Percentiles rank a stretch among this genome's conserved stretches.
These are phyloP conservation scores for Bacillus rossius DNA, from an alignment of 1,140 invertebrate species.

Conservation along the genomic window DNA sequence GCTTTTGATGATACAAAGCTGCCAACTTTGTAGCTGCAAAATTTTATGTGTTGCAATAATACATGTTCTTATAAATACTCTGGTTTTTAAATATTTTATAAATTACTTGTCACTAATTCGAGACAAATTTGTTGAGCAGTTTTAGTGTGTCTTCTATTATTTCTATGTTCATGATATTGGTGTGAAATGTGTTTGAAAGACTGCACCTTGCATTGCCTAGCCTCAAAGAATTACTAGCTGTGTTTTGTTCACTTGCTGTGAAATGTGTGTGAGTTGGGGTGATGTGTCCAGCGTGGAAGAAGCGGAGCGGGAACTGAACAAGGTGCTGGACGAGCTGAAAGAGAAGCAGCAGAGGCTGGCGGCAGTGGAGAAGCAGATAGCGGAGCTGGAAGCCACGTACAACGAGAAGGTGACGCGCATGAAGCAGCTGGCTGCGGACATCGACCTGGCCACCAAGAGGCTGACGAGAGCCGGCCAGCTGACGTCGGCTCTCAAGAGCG, in stretches of 20 bases:
- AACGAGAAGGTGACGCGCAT: slow-evolving; percentile 53
- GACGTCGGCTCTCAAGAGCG: slow-evolving; percentile 77
- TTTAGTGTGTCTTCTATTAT: background rate
- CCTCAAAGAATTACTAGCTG: background rate
- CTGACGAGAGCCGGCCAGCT: slow-evolving; percentile 73
- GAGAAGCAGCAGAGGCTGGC: slow-evolving; percentile 76
- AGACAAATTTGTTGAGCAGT: no score
- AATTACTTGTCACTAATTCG: no score
- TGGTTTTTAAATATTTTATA: no score
- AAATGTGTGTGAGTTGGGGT: no score
- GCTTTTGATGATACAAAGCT: no score
- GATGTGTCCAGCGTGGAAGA: slow-evolving; percentile 54
- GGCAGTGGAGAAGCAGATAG: slow-evolving; percentile 60
- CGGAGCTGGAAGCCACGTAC: slow-evolving; percentile 62
- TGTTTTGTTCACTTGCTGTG: background rate
- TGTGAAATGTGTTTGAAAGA: background rate
- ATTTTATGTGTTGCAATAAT: no score
- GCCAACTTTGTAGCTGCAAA: no score
- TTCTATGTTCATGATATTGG: background rate
- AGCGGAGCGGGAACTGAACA: slow-evolving; percentile 64
- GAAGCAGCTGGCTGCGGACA: slow-evolving; percentile 52
- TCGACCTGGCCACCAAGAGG: slow-evolving; percentile 68
- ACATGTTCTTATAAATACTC: no score
- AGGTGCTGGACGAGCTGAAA: slow-evolving; percentile 67
- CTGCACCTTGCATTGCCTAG: background rate